Conservation (phyloP, 2,888 invertebrate genomes). For the Labia minor region DNA sequence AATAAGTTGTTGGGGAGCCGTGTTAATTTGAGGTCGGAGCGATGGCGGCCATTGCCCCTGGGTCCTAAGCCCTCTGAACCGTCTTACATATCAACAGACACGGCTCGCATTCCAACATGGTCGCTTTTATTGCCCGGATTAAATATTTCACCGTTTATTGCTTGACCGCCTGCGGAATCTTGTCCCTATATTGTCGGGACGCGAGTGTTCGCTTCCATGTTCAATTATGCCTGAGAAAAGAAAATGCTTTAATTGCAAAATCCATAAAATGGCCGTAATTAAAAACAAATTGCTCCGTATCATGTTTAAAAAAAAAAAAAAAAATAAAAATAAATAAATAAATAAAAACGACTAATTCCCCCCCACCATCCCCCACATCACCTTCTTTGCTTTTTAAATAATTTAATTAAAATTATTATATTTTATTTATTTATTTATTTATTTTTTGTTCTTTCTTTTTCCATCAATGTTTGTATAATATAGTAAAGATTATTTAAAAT, state of each 20-base stretch:
- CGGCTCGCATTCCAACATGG: constrained; percentile 8
- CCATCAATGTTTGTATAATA: too few relatives aligned
- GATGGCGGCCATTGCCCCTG: constrained; percentile 13
- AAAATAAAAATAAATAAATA: too few relatives aligned
- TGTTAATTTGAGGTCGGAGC: not conserved
- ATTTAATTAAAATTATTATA: too few relatives aligned
- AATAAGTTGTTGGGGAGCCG: constrained; percentile 13
- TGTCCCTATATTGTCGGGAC: constrained; percentile 2
- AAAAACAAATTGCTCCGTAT: not conserved
- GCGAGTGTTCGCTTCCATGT: constrained; percentile 13
- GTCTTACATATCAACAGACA: not conserved
- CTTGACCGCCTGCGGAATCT: constrained; percentile 13
- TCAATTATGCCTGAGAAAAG: not conserved
- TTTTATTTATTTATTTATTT: too few relatives aligned
- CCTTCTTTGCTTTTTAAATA: too few relatives aligned
- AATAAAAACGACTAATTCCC: too few relatives aligned
- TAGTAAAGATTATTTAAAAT: not conserved
- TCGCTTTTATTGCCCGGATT: constrained; percentile 13
- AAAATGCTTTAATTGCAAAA: not conserved
- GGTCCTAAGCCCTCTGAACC: constrained; percentile 14
- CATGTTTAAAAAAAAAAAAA: too few relatives aligned
- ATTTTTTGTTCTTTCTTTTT: too few relatives aligned
- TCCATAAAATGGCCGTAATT: not conserved
- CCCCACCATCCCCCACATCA: too few relatives aligned
- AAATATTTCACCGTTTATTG: constrained; percentile 8